Evolutionary conservation across 2,113 vertebrate genomes (phyloP).

Genomic region (Crotalus tigris): DNA sequence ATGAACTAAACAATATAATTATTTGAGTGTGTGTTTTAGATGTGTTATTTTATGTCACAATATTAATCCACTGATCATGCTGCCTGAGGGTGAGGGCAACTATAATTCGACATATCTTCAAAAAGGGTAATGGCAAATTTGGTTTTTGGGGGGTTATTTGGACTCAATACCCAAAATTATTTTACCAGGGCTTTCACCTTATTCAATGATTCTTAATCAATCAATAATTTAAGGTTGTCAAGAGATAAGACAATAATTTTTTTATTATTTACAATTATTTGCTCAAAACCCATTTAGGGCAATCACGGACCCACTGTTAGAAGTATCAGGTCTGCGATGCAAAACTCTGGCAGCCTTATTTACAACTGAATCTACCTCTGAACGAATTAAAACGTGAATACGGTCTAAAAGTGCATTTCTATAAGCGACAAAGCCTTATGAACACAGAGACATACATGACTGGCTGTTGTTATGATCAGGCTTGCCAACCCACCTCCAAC

Average conservation of each 20-base stretch:
- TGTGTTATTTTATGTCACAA: background rate
- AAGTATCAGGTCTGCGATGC: background rate
- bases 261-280: background rate
- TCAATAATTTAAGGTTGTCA: background rate
- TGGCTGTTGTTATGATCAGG: background rate
- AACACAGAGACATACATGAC: background rate
- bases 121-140: background rate
- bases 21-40: background rate
- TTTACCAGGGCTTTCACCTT: background rate
- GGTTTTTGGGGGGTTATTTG: background rate
- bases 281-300: background rate
- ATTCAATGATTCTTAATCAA: background rate
- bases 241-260: background rate
- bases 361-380: background rate
- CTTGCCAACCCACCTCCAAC: constrained; percentile 7
- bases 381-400: background rate
- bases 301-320: background rate
- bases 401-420: background rate
- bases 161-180: background rate
- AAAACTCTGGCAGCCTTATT: background rate
- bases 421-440: background rate
- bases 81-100: background rate
- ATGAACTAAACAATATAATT: background rate
- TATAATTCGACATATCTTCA: background rate
- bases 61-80: background rate